Evolutionary conservation across 1,140 invertebrate species (phyloP).

Genomic region (Plutomurus gul): DNA sequence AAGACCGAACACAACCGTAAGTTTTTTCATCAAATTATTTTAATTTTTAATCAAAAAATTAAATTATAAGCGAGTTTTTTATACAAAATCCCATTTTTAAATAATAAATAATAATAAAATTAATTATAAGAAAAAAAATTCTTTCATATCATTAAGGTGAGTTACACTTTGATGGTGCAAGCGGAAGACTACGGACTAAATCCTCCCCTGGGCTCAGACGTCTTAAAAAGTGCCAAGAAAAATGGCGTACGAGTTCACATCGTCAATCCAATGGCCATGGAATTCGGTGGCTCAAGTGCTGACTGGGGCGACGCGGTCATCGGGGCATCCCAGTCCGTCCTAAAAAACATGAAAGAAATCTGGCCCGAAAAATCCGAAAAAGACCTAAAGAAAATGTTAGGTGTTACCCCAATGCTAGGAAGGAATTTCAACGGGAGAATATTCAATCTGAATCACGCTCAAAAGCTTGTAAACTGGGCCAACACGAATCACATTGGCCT

Average conservation of each 20-base stretch:
- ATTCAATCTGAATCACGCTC: slow-evolving; percentile 47
- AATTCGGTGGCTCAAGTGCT: slow-evolving; percentile 39
- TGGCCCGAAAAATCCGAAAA: slow-evolving; percentile 52
- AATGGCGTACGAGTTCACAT: slow-evolving; percentile 52
- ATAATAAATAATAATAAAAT: no score
- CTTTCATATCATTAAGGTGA: neutral
- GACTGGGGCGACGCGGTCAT: slow-evolving; percentile 53
- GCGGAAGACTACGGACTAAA: slow-evolving; percentile 54
- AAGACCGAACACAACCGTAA: slow-evolving; percentile 45
- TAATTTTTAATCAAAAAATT: no score
- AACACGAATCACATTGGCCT: slow-evolving; percentile 51
- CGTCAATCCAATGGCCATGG: slow-evolving; percentile 55
- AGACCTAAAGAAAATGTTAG: slow-evolving; percentile 53
- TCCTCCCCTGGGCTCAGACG: slow-evolving; percentile 45
- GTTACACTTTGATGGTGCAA: slow-evolving; percentile 53
- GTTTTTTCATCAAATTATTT: no score
- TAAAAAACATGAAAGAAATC: slow-evolving; percentile 52
- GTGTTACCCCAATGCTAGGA: slow-evolving; percentile 54
- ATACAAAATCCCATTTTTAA: no score
- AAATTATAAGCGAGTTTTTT: no score
- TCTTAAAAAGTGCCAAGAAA: slow-evolving; percentile 42
- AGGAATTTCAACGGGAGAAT: slow-evolving; percentile 54
- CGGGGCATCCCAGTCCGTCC: slow-evolving; percentile 41
- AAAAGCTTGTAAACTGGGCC: slow-evolving; percentile 53
- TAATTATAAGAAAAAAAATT: no score